Evolutionary conservation across 1,140 invertebrate species (phyloP).

Genomic region (Diachasmimorpha longicaudata): DNA sequence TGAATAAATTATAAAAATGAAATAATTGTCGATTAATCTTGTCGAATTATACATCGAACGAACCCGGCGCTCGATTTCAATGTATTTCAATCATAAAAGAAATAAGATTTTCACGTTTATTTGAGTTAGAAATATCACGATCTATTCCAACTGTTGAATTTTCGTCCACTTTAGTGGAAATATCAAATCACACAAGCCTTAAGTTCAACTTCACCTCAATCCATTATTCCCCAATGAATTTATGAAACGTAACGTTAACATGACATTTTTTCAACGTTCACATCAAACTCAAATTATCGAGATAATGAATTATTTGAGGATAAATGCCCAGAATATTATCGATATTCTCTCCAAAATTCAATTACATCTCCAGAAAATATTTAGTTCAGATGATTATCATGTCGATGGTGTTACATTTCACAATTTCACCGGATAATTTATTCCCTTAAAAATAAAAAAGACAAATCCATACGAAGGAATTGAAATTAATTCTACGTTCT

Average conservation of each 20-base stretch:
- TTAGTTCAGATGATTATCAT: no score
- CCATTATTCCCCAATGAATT: not conserved
- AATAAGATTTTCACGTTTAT: not conserved
- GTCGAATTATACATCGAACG: not conserved
- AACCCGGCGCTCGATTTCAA: not conserved
- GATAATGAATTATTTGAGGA: no score
- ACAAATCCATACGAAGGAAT: not conserved
- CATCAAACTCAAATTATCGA: no score
- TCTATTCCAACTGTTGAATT: not conserved
- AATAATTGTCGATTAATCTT: not conserved
- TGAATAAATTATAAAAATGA: not conserved
- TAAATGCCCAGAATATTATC: not conserved
- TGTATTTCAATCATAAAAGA: not conserved
- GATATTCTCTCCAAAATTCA: not conserved
- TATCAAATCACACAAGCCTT: constrained; percentile 9
- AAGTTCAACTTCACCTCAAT: not conserved
- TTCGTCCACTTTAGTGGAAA: not conserved
- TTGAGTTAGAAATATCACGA: not conserved
- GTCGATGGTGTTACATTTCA: not conserved
- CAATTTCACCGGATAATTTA: not conserved
- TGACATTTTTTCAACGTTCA: not conserved
- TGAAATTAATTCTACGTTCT: not conserved
- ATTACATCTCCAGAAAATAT: not conserved
- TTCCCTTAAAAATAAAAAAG: not conserved
- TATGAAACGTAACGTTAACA: not conserved